A percentile compares a stretch with the other conserved stretches of the same genome.
Conservation (phyloP, 2,888 invertebrate genomes). For the Pristionchus entomophagus region DNA sequence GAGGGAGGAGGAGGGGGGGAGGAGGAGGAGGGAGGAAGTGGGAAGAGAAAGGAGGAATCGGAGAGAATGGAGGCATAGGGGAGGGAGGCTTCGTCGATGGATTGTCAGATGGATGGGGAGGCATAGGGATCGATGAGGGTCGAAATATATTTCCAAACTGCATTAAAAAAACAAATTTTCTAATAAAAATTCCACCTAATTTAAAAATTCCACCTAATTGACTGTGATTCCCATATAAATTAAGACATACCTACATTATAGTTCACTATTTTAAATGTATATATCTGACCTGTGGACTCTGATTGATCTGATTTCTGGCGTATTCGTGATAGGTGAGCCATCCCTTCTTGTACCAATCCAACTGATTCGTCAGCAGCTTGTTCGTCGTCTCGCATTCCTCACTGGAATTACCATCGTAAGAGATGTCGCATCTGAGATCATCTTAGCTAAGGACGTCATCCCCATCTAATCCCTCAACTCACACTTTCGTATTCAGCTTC, state of each 20-base stretch:
- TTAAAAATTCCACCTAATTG: no score
- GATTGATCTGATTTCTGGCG: not conserved
- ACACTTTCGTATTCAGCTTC: not conserved
- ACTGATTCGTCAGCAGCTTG: not conserved
- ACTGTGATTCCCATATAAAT: no score
- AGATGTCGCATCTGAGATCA: no score
- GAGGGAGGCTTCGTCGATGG: not conserved
- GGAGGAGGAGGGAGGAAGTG: not conserved
- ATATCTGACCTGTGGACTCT: no score
- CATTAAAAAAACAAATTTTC: no score
- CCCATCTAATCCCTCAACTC: not conserved
- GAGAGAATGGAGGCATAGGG: no score
- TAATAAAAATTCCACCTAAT: no score
- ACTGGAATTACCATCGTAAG: no score
- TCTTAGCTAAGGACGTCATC: not conserved
- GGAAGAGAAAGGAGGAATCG: not conserved
- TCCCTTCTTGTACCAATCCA: constrained; percentile 16
- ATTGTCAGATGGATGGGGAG: not conserved
- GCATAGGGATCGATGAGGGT: not conserved
- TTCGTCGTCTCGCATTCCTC: not conserved
- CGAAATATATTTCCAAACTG: not conserved
- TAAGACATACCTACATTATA: no score
- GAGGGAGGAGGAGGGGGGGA: not conserved
- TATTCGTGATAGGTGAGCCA: constrained; percentile 12
- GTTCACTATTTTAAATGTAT: no score